A percentile compares a stretch with the other conserved stretches of the same genome.
Conservation (phyloP, 2,113 vertebrate genomes). For the Phycodurus eques region DNA sequence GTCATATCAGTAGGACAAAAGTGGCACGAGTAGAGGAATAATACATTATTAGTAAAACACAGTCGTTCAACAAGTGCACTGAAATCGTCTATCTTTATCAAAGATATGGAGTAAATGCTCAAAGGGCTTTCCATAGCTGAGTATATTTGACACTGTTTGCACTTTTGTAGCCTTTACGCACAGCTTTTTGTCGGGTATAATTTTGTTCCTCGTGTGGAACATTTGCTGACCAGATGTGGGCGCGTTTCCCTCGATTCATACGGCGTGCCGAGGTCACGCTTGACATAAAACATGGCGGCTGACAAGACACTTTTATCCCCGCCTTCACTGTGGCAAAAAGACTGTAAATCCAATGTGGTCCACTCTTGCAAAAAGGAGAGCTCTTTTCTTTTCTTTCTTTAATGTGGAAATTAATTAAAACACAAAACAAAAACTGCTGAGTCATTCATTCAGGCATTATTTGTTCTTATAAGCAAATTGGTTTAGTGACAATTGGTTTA, state of each 20-base stretch:
- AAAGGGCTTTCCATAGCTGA: not conserved
- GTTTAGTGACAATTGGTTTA: slow-evolving; percentile 41
- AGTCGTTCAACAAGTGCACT: no score
- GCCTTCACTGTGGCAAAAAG: slow-evolving; percentile 19
- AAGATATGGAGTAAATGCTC: not conserved
- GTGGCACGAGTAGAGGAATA: no score
- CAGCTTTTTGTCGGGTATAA: slow-evolving; percentile 56
- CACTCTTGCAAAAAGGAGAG: slow-evolving; percentile 16
- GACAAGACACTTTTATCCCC: slow-evolving; percentile 40
- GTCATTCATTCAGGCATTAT: slow-evolving; percentile 32
- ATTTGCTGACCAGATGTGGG: slow-evolving; percentile 71
- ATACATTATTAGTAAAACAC: no score
- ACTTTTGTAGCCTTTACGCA: slow-evolving; percentile 3
- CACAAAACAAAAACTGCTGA: slow-evolving; percentile 34
- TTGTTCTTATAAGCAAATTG: slow-evolving; percentile 29
- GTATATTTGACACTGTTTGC: not conserved
- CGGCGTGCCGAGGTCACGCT: slow-evolving; percentile 48
- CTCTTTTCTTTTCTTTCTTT: not conserved
- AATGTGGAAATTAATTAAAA: slow-evolving; percentile 24
- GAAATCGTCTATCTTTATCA: not conserved
- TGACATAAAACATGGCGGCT: slow-evolving; percentile 36
- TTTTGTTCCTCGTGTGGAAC: slow-evolving; percentile 47
- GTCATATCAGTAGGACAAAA: no score
- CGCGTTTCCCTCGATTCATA: slow-evolving; percentile 21
- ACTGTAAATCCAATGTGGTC: slow-evolving; percentile 20